These are phyloP conservation scores for Heliothis peltigera DNA, from an alignment of 2,888 invertebrate species.

Conservation along the genomic window DNA sequence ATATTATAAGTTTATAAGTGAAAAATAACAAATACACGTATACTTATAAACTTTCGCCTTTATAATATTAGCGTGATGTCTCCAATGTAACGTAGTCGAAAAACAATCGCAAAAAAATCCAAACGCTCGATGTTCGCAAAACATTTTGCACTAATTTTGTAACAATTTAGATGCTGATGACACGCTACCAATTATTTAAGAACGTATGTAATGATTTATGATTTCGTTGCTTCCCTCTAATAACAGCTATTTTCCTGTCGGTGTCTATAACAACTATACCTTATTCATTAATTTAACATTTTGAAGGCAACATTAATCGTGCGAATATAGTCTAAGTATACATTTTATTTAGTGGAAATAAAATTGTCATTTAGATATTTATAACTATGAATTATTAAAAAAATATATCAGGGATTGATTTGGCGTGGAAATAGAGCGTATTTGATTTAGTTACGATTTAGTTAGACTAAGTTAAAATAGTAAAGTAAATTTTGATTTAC, in stretches of 20 bases:
- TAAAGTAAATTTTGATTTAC: background rate
- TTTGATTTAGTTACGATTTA: too few relatives aligned
- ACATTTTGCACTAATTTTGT: background rate
- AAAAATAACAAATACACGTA: too few relatives aligned
- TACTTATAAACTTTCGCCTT: too few relatives aligned
- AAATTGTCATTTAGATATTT: conserved; percentile 17
- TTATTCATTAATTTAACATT: conserved; percentile 27
- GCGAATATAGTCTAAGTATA: conserved; percentile 6
- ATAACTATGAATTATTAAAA: background rate
- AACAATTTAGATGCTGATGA: background rate
- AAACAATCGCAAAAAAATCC: background rate
- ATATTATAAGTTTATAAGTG: too few relatives aligned
- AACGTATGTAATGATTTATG: conserved; percentile 28
- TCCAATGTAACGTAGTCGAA: too few relatives aligned
- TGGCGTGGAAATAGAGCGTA: conserved; percentile 24
- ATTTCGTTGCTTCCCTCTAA: conserved; percentile 38
- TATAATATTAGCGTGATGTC: too few relatives aligned
- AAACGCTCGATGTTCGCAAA: background rate
- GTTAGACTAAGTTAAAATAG: conserved; percentile 15
- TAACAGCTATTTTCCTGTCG: conserved; percentile 38
- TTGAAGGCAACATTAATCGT: conserved; percentile 30
- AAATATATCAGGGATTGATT: conserved; percentile 17
- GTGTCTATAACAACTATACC: conserved; percentile 36
- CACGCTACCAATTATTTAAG: conserved; percentile 30
- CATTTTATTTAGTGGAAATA: conserved; percentile 29